Base-by-base conservation (phyloP, 1,140 invertebrate species). In the Cotesia chilonis region DNA sequence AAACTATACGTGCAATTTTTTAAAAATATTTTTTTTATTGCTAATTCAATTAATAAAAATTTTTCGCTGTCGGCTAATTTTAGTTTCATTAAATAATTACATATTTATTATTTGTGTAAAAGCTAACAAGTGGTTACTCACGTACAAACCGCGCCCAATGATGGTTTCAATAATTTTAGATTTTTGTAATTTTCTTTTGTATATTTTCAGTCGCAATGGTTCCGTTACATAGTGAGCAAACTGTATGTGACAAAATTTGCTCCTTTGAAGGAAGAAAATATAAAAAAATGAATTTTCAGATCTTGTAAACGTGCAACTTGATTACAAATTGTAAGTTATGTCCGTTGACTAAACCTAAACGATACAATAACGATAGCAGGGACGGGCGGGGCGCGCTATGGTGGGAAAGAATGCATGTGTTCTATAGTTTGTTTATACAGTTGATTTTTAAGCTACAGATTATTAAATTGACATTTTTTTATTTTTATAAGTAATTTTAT, bases 331-430 rank as follows among this genome's bases (percentile, higher is more conserved):
- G 41, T 47, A 47, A 47, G 41, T 41, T 41, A 4, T 47, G 41
- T 9, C 10, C 10, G 41, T 47, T 28, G 28, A 28, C 28, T 28
- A 47, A 41, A 41, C 5, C 9, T 41, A 41, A 9, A 2, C 41
- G 41, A 9, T 47, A 10, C 6, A 47, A 47, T 47, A 10, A 47
- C 10, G 41, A 10, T 28, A 28, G 28, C 20, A 47, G 55, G 4
- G 20, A 51, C 79, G 83, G 83, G 83, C 81, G 83, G 83, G 83
- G 82, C 82, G 76, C 76, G 35, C 9, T 68, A 54, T 68, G 61
- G 77, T 67, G 78, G 79, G 79, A 79, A 78, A 72, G 76, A 81
- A 80, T 77, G 77, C 70, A 61, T 14, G 14, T 47, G 41, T 47
- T 7, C 41, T 47, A 47, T 47, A 47, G 41, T 47, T 47, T 47